Evolutionary conservation across 2,888 invertebrate species (phyloP).

Genomic region (Drosophila barbarae): DNA sequence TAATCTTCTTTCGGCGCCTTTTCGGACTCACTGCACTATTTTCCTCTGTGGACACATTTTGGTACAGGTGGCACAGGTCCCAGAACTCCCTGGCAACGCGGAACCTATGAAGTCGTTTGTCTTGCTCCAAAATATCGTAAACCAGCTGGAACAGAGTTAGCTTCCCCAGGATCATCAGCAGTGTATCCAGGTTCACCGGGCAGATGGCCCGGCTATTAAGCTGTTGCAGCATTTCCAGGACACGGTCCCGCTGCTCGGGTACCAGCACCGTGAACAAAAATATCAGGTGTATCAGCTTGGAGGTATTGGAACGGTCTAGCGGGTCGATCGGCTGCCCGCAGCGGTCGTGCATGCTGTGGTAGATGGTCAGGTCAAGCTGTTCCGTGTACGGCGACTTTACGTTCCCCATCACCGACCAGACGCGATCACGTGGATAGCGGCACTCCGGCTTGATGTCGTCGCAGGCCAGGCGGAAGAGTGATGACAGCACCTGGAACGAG

Average conservation of each 20-base stretch:
- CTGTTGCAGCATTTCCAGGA: conserved; percentile 39
- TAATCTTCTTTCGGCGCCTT: background rate
- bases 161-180: conserved; percentile 31
- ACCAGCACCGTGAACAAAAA: conserved; percentile 46
- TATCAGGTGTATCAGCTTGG: conserved; percentile 55
- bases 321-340: conserved; percentile 60
- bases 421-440: conserved; percentile 39
- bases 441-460: conserved; percentile 28
- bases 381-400: conserved; percentile 61
- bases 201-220: conserved; percentile 42
- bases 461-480: conserved; percentile 49
- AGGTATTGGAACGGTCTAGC: conserved; percentile 40
- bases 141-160: conserved; percentile 43
- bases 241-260: conserved; percentile 32
- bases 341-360: conserved; percentile 64
- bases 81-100: background rate
- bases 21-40: background rate
- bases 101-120: conserved; percentile 13
- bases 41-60: too few relatives aligned
- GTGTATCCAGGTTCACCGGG: conserved; percentile 34
- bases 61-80: background rate
- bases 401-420: conserved; percentile 59
- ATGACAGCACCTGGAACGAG: conserved; percentile 36
- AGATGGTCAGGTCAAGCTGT: conserved; percentile 57
- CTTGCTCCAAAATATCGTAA: conserved; percentile 42